Evolutionary conservation across 2,888 invertebrate genomes (phyloP), one percentile per base, ranked within the genome.

Genomic region (Drosophila bunnanda): DNA sequence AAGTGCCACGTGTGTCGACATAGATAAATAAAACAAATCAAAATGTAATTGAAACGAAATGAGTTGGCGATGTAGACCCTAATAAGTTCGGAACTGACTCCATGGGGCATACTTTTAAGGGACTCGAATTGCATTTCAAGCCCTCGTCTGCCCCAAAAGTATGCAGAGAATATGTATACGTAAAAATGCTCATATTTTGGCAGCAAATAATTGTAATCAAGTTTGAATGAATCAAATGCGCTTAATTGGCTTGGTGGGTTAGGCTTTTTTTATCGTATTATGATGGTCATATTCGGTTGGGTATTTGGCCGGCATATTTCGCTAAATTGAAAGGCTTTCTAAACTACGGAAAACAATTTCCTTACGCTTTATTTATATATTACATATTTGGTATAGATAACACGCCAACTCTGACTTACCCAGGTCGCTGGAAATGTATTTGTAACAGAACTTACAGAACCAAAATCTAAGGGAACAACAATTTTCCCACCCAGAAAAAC

Each of bases 351-450:
- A 80, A 76, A 76, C 80, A 67, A 85, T 76, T 69, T 75, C 67
- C 54, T 61, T 77, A 70, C 71, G 76, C 75, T 70, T 73, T 72
- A 75, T 75, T 76, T 73, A 65, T 78, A 74, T 59, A 61, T 64
- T 54, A 52, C 50, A 52, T 73, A 39, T 71, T 80, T 75, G 69
- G 60, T 56, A 61, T 60, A 77, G 70, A 59, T 82, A 78, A 55
- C 58, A 82, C 77, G 78, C 65, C 80, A 74, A 77, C 75, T 82
- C 75, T 79, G 82, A 83, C 82, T 83, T 83, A 83, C 82, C 82
- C 86, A 85, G 72, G 73, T 70, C 69, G 82, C 85, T 83, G 82
- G 61, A 85, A 80, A 72, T 61, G 68, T 64, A 43, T 54, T 58
- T 62, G 60, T 17, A 65, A 76, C 57, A 60, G 36, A 48, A 80